Percentiles rank a stretch among this genome's conserved stretches.
phyloP scores from a whole-genome alignment of 1,140 invertebrate species.

The Drosophila pallidifrons region DNA sequence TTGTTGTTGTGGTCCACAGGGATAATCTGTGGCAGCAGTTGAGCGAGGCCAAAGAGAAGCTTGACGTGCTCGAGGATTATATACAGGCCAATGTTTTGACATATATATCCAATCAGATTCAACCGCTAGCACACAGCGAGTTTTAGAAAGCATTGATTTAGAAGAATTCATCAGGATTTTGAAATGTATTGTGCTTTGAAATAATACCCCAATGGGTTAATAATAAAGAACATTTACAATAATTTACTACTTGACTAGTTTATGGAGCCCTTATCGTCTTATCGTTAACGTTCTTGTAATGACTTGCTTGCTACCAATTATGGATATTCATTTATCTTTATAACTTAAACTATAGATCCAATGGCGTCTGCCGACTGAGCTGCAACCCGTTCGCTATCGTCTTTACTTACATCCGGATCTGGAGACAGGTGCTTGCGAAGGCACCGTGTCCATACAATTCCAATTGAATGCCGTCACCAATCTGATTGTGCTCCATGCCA shows the following conservation, averaged over 20 bases:
- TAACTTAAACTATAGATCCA: slow-evolving; percentile 61
- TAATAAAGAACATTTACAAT: slow-evolving; percentile 17
- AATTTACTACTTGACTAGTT: slow-evolving; percentile 40
- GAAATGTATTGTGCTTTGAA: neutral
- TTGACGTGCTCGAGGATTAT: slow-evolving; percentile 74
- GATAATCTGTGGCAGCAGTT: slow-evolving; percentile 57
- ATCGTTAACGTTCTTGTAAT: slow-evolving; percentile 34
- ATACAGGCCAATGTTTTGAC: slow-evolving; percentile 50
- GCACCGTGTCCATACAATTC: slow-evolving; percentile 90
- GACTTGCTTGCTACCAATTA: neutral
- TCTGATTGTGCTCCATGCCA: slow-evolving; percentile 89
- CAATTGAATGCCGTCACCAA: slow-evolving; percentile 86
- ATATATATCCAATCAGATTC: neutral
- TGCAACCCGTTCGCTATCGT: slow-evolving; percentile 91
- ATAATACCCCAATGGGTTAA: neutral
- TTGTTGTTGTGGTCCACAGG: slow-evolving; percentile 67
- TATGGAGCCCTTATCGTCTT: neutral
- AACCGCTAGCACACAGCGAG: slow-evolving; percentile 2
- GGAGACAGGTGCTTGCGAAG: slow-evolving; percentile 87
- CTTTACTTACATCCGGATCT: slow-evolving; percentile 91
- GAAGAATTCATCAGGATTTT: neutral
- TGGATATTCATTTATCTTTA: slow-evolving; percentile 30
- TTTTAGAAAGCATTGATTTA: neutral
- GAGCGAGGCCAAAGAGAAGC: slow-evolving; percentile 59
- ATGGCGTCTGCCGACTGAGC: slow-evolving; percentile 88